Conservation (phyloP, 2,888 invertebrate genomes). For the Plagiodera versicolora region DNA sequence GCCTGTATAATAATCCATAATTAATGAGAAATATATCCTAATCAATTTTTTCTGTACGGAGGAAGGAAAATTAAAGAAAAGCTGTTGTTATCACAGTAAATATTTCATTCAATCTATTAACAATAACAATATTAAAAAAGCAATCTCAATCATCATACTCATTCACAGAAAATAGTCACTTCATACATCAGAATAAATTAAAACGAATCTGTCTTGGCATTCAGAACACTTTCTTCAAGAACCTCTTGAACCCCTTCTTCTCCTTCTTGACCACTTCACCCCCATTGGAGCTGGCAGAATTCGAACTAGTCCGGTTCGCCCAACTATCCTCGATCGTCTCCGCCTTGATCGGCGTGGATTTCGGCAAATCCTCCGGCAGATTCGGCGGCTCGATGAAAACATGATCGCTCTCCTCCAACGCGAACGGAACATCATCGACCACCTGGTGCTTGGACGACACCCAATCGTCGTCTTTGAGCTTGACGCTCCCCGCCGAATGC, state of each 20-base stretch:
- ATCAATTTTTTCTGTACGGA: too few species aligned
- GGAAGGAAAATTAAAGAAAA: neutral
- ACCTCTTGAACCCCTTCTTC: slow-evolving; percentile 72
- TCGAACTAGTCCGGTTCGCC: slow-evolving; percentile 6
- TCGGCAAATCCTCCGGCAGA: slow-evolving; percentile 33
- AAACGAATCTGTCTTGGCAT: neutral
- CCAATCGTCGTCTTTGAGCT: slow-evolving; percentile 20
- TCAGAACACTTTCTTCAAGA: slow-evolving; percentile 76
- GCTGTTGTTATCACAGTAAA: neutral
- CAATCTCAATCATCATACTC: neutral
- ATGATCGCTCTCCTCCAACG: slow-evolving; percentile 52
- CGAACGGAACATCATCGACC: slow-evolving; percentile 49
- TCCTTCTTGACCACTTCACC: slow-evolving; percentile 55
- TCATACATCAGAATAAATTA: neutral
- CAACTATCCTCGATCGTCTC: neutral
- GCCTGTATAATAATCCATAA: too few species aligned
- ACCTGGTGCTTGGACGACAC: slow-evolving; percentile 22
- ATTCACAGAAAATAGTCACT: neutral
- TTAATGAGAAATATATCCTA: too few species aligned
- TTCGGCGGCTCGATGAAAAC: slow-evolving; percentile 46
- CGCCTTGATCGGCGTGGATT: slow-evolving; percentile 28
- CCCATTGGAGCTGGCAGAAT: slow-evolving; percentile 34
- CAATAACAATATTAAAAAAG: neutral
- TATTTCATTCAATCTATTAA: neutral
- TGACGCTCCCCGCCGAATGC: slow-evolving; percentile 26